phyloP scores from a whole-genome alignment of 2,888 invertebrate genomes.

The Ceriagrion tenellum region DNA sequence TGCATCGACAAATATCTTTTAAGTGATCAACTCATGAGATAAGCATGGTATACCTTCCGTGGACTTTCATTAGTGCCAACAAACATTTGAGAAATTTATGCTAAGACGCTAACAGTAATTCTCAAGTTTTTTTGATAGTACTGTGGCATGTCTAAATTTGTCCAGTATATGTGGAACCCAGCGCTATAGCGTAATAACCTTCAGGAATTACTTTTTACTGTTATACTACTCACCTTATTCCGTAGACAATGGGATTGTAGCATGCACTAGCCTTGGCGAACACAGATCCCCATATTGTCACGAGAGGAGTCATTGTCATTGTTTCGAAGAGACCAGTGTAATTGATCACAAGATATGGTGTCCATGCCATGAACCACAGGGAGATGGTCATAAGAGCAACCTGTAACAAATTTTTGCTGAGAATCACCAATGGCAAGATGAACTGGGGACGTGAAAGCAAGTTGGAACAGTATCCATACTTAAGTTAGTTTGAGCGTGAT shows the following conservation, averaged over 20 bases:
- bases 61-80: too few relatives aligned
- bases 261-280: conserved; percentile 95
- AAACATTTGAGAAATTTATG: too few relatives aligned
- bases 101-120: too few relatives aligned
- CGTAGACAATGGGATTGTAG: conserved; percentile 95
- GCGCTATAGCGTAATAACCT: background rate
- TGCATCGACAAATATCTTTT: too few relatives aligned
- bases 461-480: too few relatives aligned
- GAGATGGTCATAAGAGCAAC: conserved; percentile 94
- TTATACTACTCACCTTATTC: conserved; percentile 81
- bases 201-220: too few relatives aligned
- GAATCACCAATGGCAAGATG: too few relatives aligned
- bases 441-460: too few relatives aligned
- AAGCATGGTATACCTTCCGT: too few relatives aligned
- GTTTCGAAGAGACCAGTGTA: conserved; percentile 89
- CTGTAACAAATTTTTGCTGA: conserved; percentile 75
- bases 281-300: conserved; percentile 93
- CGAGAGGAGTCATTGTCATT: conserved; percentile 86
- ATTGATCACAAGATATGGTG: conserved; percentile 92
- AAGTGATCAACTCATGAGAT: too few relatives aligned
- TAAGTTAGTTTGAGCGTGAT: too few relatives aligned
- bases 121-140: too few relatives aligned
- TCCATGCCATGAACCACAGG: conserved; percentile 96
- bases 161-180: background rate
- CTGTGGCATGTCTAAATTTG: background rate